Evolutionary conservation across 2,888 invertebrate species (phyloP), one percentile per base, ranked within the genome.

Genomic region (Formica aserva): DNA sequence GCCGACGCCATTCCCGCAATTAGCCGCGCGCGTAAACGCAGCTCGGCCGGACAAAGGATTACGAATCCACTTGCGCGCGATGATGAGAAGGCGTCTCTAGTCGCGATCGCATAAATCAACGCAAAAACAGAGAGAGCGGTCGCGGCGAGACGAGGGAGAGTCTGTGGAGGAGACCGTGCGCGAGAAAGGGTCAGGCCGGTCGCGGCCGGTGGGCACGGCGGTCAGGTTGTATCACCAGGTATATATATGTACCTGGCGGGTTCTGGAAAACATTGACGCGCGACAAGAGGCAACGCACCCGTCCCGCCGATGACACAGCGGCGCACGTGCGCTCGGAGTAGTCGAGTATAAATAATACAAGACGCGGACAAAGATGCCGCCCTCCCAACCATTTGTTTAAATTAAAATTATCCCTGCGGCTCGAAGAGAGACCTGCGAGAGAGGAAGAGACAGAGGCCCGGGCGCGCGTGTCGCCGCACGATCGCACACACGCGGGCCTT

Each of bases 351-450:
- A 95, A 95, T 95, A 95, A 94, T 94, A 92, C 92, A 91, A 93
- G 94, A 94, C 94, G 92, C 91, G 93, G 94, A 94, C 94, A 95
- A 95, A 95, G 94, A 94, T 93, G 94, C 94, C 94, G 94, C 94
- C 93, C 94, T 92, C 92, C 89, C 92, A 92, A 93, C 93, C 94
- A 94, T 94, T 95, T 94, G 94, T 95, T 95, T 94, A 93, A 94
- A 95, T 94, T 94, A 94, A 94, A 94, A 94, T 94, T 94, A 94
- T 94, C 92, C 92, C 89, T 35, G 78, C 67, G 69, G 66, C 81
- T 76, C 60, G 65, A 72, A 52, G 32, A 32, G 41, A 55, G 8
- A 52, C 48, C 48, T 0, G 48, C n/a, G 13, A 52, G 41, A 32
- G 52, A 45, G 15, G 52, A 52, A 38, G 22, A 22, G 15, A 35